Evolutionary conservation across 2,797 vertebrate genomes (phyloP).

Genomic region (Rhinatrema bivittatum): DNA sequence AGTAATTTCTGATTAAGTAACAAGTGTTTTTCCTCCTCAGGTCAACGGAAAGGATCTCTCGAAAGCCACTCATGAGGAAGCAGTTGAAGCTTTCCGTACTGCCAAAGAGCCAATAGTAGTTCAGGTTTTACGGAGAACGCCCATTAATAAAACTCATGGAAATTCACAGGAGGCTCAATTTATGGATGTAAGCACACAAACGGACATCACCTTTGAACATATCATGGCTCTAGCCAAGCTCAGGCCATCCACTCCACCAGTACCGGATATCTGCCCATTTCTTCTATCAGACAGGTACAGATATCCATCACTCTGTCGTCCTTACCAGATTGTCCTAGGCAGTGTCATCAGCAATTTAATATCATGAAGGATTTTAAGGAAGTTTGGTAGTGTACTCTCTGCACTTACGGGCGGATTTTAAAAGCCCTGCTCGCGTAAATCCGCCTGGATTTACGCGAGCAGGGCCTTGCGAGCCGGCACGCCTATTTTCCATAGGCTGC

Average conservation of each 20-base stretch:
- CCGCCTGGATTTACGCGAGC: no score
- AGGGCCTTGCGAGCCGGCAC: no score
- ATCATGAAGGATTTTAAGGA: no score
- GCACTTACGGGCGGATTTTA: no score
- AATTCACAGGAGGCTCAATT: constrained; percentile 72
- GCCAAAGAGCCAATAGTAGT: constrained; percentile 93
- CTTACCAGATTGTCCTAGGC: neutral
- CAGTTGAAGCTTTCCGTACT: constrained; percentile 78
- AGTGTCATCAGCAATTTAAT: neutral
- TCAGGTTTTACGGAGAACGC: constrained; percentile 83
- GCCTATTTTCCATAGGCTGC: no score
- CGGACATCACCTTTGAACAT: constrained; percentile 95
- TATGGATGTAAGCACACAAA: constrained; percentile 90
- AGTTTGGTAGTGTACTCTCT: no score
- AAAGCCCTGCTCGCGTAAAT: no score
- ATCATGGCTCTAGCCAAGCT: constrained; percentile 93
- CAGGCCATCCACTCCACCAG: constrained; percentile 82
- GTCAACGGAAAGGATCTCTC: constrained; percentile 92
- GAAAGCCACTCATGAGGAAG: constrained; percentile 88
- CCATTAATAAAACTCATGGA: constrained; percentile 62
- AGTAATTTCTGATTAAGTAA: no score
- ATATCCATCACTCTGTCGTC: constrained; percentile 1
- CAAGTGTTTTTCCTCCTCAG: constrained; percentile 48
- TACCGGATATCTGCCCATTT: constrained; percentile 93
- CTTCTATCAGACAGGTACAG: constrained; percentile 90